Evolutionary conservation across 2,113 vertebrate species (phyloP), one percentile per base, ranked within the genome.

Genomic region (Falcunculus frontatus): DNA sequence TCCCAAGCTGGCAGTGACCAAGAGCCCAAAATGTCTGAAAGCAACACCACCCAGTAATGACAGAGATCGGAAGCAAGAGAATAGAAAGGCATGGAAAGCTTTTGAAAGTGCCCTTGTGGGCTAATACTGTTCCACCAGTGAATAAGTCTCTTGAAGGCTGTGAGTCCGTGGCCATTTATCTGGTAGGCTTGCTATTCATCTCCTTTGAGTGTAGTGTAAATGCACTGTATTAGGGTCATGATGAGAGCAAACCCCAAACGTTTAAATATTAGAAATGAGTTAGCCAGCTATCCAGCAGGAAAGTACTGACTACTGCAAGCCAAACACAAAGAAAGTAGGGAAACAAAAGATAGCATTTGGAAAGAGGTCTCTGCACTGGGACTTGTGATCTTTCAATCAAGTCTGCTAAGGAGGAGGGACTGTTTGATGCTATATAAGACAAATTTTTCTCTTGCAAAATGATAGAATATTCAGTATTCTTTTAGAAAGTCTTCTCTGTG

Each of bases 171-270:
- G 85, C 74, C 96, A 84, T 97, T 96, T 97, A 97, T 95, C 95
- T 93, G 79, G 73, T 94, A 96, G 79, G 68, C 39, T 94, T 79
- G 72, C 96, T 97, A 97, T 96, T 97, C 97, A 95, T 93, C 94
- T 97, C 83, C 84, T 96, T 70, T 92, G 91, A 96, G 93, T 95
- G 89, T 90, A 96, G 96, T 96, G 94, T 82, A 97, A 96, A 97
- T 97, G 94, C 79, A 83, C 87, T 95, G 84, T 67, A 95, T 88
- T 96, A 95, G 89, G 94, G 89, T 97, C 94, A 92, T 90, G 92
- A 95, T 56, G 92, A 96, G 93, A 96, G 91, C 92, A 95, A 93
- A 93, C 65, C 95, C 70, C 92, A 95, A 95, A 92, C 52, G 84
- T 85, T 92, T 90, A 95, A 97, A 95, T 93, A 87, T 91, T 93